Base-by-base conservation (phyloP, 2,888 invertebrate genomes). In the Chrysopilus asiliformis region DNA sequence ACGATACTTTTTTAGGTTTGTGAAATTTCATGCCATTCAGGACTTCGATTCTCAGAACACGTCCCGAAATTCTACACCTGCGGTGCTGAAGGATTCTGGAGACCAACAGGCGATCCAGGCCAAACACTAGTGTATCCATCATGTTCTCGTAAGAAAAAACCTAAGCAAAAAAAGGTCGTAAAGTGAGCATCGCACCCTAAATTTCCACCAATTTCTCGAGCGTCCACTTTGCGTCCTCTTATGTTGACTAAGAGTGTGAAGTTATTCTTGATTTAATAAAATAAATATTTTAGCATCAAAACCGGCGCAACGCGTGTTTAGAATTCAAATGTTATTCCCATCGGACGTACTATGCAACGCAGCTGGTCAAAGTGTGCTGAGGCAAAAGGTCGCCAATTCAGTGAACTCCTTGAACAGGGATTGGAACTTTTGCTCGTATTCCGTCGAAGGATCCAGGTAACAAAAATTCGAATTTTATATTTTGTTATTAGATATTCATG, bases 1-100 rank as follows among this genome's bases (percentile, higher is more conserved):
- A 10, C 22, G 22, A 22, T 8, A 8, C 14, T 9, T 19, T 29
- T 32, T n/a, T 34, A 46, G 46, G 85, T 93, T 2, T 95, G 94
- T 58, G 89, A 90, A 62, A 90, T 91, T 41, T 71, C 76, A 32
- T 91, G 91, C 52, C 83, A 86, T 47, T 64, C 75, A 39, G 86
- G 87, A n/a, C 66, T 89, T 5, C 70, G 83, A 47, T 97, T 97
- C 68, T 90, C 93, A 0, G 84, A 89, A 55, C 76, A 79, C 38
- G 85, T 93, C n/a, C 93, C 95, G 2, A 83, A 86, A 47, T 95
- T 95, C 70, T 97, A 93, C 60, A 90, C 90, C 2, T 97, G 97
- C 56, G 94, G 93, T n/a, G 86, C 85, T 36, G 94, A 95, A 74
- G 97, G 95, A 26, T 86, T 90, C 64, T 97, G 95, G 97, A 71